phyloP scores from a whole-genome alignment of 2,113 vertebrate genomes.

The Nycticryphes semicollaris region DNA sequence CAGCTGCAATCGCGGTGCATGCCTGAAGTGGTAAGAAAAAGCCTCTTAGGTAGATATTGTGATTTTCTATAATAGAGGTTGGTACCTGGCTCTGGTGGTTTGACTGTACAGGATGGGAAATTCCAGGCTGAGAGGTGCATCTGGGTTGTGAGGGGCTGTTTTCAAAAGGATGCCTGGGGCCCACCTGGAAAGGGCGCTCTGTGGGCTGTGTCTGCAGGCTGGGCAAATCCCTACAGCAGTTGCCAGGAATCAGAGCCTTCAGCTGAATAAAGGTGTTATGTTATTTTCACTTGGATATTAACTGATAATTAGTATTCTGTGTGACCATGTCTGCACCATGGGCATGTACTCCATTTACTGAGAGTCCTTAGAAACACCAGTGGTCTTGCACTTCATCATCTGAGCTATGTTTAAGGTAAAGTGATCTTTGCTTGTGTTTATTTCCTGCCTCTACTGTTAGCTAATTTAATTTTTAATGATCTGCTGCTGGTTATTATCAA shows the following conservation, averaged over 20 bases:
- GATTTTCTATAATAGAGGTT: not conserved
- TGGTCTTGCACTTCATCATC: not conserved
- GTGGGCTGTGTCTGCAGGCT: not conserved
- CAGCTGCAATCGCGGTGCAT: accelerated
- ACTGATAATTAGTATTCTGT: constrained; percentile 11
- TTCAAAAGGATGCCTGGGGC: accelerated
- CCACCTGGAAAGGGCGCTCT: not conserved
- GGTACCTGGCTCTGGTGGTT: not conserved
- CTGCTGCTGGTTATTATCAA: constrained; percentile 34
- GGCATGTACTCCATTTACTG: not conserved
- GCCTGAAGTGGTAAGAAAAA: not conserved
- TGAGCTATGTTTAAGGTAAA: not conserved
- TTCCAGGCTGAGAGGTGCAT: not conserved
- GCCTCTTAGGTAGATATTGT: accelerated
- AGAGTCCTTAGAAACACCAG: not conserved
- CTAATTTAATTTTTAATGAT: constrained; percentile 57
- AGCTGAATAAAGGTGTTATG: not conserved
- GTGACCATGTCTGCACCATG: not conserved
- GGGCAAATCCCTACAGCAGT: not conserved
- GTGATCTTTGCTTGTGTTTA: not conserved
- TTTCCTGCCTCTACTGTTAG: not conserved
- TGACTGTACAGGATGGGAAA: not conserved
- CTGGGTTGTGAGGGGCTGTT: not conserved
- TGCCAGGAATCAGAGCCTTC: not conserved
- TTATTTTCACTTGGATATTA: constrained; percentile 30